phyloP scores from a whole-genome alignment of 2,113 vertebrate genomes.

The Phaethornis superciliosus region DNA sequence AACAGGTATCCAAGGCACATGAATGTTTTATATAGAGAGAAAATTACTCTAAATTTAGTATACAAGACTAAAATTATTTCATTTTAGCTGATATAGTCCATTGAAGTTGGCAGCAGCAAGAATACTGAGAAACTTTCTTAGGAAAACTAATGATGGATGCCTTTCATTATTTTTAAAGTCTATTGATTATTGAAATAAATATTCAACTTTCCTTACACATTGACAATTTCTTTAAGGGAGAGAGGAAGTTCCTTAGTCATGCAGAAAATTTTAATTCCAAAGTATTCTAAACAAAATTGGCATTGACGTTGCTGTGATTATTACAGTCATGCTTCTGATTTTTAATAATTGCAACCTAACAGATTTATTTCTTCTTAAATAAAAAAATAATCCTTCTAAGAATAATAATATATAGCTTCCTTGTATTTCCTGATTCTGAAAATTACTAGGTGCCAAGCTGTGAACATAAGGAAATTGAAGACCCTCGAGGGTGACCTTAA shows the following conservation, averaged over 20 bases:
- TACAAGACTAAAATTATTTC: not conserved
- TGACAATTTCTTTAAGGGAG: not conserved
- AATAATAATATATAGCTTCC: constrained; percentile 68
- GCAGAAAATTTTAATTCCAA: constrained; percentile 24
- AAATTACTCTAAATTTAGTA: not conserved
- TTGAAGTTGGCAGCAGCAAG: not conserved
- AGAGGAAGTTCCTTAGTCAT: constrained; percentile 3
- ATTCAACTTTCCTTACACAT: constrained; percentile 47
- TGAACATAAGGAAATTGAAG: constrained; percentile 78
- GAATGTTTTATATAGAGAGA: not conserved
- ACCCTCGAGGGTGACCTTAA: constrained; percentile 74
- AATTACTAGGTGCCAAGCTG: constrained; percentile 77
- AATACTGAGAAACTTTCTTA: constrained; percentile 66
- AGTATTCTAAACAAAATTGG: constrained; percentile 63
- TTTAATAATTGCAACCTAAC: constrained; percentile 82
- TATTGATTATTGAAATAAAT: constrained; percentile 73
- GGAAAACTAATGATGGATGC: constrained; percentile 53
- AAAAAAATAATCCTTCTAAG: constrained; percentile 71
- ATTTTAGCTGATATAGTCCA: not conserved
- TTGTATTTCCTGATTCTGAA: constrained; percentile 72
- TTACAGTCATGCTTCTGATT: constrained; percentile 77
- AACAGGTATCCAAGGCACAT: no score
- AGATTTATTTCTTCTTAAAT: constrained; percentile 79
- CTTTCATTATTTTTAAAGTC: constrained; percentile 58
- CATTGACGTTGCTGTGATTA: constrained; percentile 75